These are phyloP conservation scores for Rhynchonycteris naso DNA, from an alignment of 2,797 vertebrate species.

Conservation along the genomic window DNA sequence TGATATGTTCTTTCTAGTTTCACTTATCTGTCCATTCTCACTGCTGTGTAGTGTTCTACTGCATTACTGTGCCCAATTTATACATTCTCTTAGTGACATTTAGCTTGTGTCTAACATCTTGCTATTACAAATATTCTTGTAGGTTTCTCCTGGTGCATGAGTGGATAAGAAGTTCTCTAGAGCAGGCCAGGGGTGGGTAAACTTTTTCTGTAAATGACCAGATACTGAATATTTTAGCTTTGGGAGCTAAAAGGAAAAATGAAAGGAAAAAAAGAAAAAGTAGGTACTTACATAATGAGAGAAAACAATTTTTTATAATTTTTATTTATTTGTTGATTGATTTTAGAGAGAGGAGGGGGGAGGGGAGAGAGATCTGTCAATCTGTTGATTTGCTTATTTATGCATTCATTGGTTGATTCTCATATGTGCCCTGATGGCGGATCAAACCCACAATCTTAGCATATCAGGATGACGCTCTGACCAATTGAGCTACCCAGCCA, in stretches of 20 bases:
- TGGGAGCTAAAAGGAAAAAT: not conserved
- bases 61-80: not conserved
- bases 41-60: not conserved
- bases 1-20: not conserved
- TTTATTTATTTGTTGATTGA: not conserved
- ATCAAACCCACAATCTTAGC: too few species aligned
- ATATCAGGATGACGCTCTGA: too few species aligned
- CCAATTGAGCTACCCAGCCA: too few species aligned
- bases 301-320: not conserved
- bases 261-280: not conserved
- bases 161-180: not conserved
- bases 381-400: too few species aligned
- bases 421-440: too few species aligned
- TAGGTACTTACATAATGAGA: not conserved
- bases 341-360: too few species aligned
- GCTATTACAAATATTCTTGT: not conserved
- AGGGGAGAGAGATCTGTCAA: too few species aligned
- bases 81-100: not conserved
- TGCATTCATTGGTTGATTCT: too few species aligned
- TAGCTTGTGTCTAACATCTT: not conserved
- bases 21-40: not conserved
- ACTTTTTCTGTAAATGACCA: not conserved
- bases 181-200: not conserved
- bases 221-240: not conserved
- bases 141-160: not conserved